phyloP scores from a whole-genome alignment of 2,797 vertebrate genomes.

The Sebastolobus alascanus region DNA sequence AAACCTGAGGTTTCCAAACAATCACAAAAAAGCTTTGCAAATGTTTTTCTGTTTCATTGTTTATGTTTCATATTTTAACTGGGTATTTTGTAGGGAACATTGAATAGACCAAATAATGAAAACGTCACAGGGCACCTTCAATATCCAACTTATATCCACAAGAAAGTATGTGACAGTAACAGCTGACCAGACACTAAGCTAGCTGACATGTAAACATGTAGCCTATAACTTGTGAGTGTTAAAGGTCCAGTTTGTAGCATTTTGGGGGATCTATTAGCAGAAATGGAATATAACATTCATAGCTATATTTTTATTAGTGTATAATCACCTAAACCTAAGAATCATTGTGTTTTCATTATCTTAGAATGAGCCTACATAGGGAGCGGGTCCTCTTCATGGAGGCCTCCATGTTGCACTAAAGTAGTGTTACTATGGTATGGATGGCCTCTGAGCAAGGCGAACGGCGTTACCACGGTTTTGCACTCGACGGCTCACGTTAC shows the following conservation, averaged over 20 bases:
- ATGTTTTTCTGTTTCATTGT: background rate
- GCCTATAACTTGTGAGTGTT: background rate
- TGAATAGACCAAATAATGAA: background rate
- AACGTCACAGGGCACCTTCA: conserved; percentile 21
- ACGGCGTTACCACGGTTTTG: too few species aligned
- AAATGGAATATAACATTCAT: too few species aligned
- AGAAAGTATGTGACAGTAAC: background rate
- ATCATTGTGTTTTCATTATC: rapidly evolving
- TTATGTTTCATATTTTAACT: background rate
- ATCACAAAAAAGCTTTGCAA: background rate
- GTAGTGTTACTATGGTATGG: too few species aligned
- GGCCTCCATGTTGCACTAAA: too few species aligned
- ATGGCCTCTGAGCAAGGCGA: too few species aligned
- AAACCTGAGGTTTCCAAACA: background rate
- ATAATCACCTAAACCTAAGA: too few species aligned
- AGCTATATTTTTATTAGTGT: too few species aligned
- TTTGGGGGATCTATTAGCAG: too few species aligned
- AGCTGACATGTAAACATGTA: background rate
- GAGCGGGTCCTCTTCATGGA: too few species aligned
- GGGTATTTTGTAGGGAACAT: background rate
- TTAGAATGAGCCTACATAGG: too few species aligned
- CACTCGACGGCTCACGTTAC: background rate
- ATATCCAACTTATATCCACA: background rate
- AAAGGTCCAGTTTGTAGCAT: too few species aligned
- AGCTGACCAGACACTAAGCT: background rate